Evolutionary conservation across 2,797 vertebrate genomes (phyloP).

Genomic region (Acipenser transmontanus): DNA sequence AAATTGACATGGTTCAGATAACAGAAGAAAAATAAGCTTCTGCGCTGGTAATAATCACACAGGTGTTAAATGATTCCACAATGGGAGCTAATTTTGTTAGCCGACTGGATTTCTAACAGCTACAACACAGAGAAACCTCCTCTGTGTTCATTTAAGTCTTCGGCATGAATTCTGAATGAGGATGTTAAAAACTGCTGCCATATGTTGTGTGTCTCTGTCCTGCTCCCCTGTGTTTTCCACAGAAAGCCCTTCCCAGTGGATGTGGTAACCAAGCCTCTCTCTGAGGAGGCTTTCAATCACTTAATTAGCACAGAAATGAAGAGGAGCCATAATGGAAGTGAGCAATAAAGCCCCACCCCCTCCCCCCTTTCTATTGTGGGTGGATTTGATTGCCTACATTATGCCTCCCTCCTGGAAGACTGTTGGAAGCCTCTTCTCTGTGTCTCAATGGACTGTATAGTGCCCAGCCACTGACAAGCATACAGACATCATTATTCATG

Average conservation of each 20-base stretch:
- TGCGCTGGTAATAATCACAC: too few relatives aligned
- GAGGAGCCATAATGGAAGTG: slow-evolving; percentile 3
- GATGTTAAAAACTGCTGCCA: slow-evolving; percentile 19
- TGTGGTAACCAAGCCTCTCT: slow-evolving; percentile 21
- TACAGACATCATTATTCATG: slow-evolving; percentile 13
- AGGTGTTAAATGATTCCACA: background rate
- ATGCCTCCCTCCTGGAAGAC: slow-evolving; percentile 9
- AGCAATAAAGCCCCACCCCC: slow-evolving; percentile 22
- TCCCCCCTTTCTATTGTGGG: slow-evolving; percentile 9
- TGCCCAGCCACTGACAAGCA: slow-evolving; percentile 4
- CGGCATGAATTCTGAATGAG: slow-evolving; percentile 23
- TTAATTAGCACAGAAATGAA: slow-evolving; percentile 23
- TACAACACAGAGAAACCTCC: slow-evolving; percentile 1
- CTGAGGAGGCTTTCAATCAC: slow-evolving; percentile 26
- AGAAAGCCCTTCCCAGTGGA: slow-evolving; percentile 20
- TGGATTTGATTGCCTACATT: slow-evolving; percentile 11
- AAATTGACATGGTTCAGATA: too few relatives aligned
- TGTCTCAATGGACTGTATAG: slow-evolving; percentile 7
- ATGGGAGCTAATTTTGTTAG: slow-evolving; percentile 17
- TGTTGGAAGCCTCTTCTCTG: slow-evolving; percentile 9
- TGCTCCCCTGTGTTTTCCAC: slow-evolving; percentile 8
- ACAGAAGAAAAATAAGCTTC: background rate
- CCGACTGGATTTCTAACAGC: background rate
- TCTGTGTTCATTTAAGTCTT: background rate
- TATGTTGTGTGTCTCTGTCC: slow-evolving; percentile 24